phyloP scores from a whole-genome alignment of 2,113 vertebrate species.

The Irena cyanogastra region DNA sequence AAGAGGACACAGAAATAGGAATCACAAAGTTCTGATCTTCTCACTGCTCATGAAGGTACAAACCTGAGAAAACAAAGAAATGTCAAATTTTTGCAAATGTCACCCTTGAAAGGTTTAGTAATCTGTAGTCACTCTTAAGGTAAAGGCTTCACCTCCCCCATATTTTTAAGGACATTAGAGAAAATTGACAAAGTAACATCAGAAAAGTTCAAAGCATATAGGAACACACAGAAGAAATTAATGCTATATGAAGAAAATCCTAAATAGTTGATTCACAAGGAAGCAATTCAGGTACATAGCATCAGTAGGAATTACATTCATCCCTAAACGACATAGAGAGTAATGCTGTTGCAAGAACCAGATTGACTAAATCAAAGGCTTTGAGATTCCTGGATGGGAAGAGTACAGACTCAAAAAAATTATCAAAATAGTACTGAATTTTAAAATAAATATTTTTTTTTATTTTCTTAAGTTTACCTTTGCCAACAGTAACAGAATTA shows the following conservation, averaged over 20 bases:
- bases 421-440: background rate
- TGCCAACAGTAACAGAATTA: background rate
- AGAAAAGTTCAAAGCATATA: background rate
- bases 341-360: background rate
- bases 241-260: background rate
- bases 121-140: background rate
- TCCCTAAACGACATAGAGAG: background rate
- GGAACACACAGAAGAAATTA: background rate
- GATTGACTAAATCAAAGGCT: background rate
- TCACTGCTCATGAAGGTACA: background rate
- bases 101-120: background rate
- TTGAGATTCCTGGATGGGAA: background rate
- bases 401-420: background rate
- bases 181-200: background rate
- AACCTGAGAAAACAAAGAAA: background rate
- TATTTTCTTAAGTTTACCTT: background rate
- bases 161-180: background rate
- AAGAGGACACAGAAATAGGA: background rate
- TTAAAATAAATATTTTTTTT: background rate
- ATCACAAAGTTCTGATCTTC: background rate
- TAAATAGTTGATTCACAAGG: background rate
- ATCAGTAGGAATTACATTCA: background rate
- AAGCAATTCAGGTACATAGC: background rate
- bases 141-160: background rate
- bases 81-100: background rate